Evolutionary conservation across 2,797 vertebrate genomes (phyloP).

Genomic region (Anguilla pacifica): DNA sequence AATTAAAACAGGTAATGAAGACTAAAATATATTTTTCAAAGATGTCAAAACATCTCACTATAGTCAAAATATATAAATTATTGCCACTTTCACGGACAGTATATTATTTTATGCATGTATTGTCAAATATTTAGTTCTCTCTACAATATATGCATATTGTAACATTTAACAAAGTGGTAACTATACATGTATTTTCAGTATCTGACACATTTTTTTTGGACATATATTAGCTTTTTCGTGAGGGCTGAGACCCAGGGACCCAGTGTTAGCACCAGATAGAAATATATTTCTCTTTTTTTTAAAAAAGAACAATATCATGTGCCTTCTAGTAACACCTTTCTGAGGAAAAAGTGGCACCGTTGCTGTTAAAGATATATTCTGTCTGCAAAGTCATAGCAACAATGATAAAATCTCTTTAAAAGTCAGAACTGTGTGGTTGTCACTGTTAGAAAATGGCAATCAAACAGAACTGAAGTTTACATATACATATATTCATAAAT

Average conservation of each 20-base stretch:
- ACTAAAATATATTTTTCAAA: slow-evolving; percentile 13
- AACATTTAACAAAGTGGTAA: slow-evolving; percentile 32
- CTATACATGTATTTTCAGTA: slow-evolving; percentile 30
- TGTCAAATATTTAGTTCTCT: slow-evolving; percentile 23
- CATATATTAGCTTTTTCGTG: slow-evolving; percentile 27
- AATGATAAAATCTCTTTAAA: background rate
- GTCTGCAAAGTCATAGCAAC: background rate
- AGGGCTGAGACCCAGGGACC: slow-evolving; percentile 26
- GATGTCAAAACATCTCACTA: slow-evolving; percentile 25
- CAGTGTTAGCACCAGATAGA: slow-evolving; percentile 26
- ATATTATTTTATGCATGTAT: slow-evolving; percentile 15
- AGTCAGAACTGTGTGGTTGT: slow-evolving; percentile 1
- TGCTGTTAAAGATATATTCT: slow-evolving; percentile 4
- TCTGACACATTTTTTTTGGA: slow-evolving; percentile 6
- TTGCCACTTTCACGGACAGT: slow-evolving; percentile 31
- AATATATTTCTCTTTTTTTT: background rate
- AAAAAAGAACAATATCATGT: slow-evolving; percentile 18
- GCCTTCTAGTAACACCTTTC: slow-evolving; percentile 12
- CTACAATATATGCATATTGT: slow-evolving; percentile 27
- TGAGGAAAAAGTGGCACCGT: slow-evolving; percentile 7
- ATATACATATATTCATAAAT: background rate
- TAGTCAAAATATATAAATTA: slow-evolving; percentile 34
- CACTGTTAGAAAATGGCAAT: slow-evolving; percentile 21
- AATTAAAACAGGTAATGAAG: slow-evolving; percentile 17
- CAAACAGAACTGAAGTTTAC: background rate